Conservation (phyloP, 2,113 vertebrate species). For the Pelecanus crispus region DNA sequence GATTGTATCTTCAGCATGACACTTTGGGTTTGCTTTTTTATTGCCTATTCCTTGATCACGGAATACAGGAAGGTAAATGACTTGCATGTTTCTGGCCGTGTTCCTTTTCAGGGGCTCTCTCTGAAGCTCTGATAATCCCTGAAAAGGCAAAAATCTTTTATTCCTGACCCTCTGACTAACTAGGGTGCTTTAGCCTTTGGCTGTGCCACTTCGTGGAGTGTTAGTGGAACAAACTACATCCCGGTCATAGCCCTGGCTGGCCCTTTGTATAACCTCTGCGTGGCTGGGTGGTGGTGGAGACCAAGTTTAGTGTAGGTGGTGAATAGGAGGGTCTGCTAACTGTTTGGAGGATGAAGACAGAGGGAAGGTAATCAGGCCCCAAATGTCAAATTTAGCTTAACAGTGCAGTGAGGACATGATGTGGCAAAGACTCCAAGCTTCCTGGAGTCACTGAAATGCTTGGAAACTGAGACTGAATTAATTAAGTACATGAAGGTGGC, state of each 20-base stretch:
- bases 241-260: background rate
- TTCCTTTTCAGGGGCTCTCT: background rate
- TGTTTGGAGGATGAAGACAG: too few relatives aligned
- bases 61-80: background rate
- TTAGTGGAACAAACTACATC: background rate
- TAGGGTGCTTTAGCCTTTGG: background rate
- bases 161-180: background rate
- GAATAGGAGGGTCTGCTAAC: background rate
- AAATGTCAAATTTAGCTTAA: background rate
- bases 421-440: background rate
- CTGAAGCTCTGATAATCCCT: background rate
- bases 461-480: background rate
- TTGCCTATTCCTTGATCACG: background rate
- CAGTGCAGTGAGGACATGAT: background rate
- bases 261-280: fast-evolving
- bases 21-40: background rate
- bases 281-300: background rate
- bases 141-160: background rate
- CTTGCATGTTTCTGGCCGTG: background rate
- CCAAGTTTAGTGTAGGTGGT: fast-evolving
- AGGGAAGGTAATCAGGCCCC: background rate
- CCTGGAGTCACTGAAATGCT: background rate
- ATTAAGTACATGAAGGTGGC: background rate
- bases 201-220: background rate
- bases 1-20: background rate